Conservation (phyloP, 2,113 vertebrate genomes). For the Ptyas mucosa region DNA sequence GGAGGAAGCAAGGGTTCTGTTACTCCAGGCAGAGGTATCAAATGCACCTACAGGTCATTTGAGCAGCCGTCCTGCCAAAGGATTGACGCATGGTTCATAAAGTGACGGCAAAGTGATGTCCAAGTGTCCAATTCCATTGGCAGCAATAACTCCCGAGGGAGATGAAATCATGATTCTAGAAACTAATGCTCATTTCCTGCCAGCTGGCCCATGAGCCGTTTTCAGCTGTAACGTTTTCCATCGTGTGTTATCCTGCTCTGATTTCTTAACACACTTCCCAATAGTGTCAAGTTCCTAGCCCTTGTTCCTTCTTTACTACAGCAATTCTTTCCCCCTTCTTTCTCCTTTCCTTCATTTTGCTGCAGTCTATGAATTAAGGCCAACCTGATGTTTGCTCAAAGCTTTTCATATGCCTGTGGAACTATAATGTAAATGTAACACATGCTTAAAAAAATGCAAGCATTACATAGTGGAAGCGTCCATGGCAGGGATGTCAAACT, state of each 20-base stretch:
- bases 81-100: constrained; percentile 4
- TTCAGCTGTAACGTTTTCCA: not conserved
- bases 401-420: too few species aligned
- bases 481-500: too few species aligned
- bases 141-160: not conserved
- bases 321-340: not conserved
- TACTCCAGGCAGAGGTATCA: not conserved
- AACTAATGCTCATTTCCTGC: constrained; percentile 6
- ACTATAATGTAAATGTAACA: not conserved
- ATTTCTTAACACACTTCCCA: not conserved
- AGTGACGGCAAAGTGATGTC: constrained; percentile 55
- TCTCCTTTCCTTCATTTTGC: not conserved
- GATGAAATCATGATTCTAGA: not conserved
- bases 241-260: not conserved
- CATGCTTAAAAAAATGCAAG: not conserved
- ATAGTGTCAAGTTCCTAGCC: not conserved
- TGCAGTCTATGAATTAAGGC: not conserved
- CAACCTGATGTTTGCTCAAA: too few species aligned
- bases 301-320: not conserved
- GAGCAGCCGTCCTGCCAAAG: not conserved
- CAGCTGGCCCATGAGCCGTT: constrained; percentile 11
- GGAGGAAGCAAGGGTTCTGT: not conserved
- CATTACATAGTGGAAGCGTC: not conserved
- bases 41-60: constrained; percentile 18
- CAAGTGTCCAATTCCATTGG: not conserved